Percentiles rank a stretch among this genome's conserved stretches.
Evolutionary conservation across 2,113 vertebrate species (phyloP).

Genomic region (Sorex fumeus): DNA sequence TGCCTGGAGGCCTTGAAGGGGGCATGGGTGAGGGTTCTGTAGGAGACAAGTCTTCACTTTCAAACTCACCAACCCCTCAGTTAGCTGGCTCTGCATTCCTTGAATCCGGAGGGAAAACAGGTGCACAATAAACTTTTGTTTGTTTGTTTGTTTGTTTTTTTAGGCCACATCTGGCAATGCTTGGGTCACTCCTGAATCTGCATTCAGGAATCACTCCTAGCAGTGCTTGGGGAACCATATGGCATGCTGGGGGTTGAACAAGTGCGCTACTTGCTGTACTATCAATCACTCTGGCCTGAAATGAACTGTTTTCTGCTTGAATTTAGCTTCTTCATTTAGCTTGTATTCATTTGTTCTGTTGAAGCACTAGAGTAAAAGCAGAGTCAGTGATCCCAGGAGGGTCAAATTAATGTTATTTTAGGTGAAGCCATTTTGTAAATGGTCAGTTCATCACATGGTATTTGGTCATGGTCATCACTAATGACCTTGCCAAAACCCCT

Average conservation of each 20-base stretch:
- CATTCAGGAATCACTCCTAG: too few relatives aligned
- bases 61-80: not conserved
- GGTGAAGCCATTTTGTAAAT: slow-evolving; percentile 14
- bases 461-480: slow-evolving; percentile 26
- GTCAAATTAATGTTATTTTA: too few relatives aligned
- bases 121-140: not conserved
- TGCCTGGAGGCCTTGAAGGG: not conserved
- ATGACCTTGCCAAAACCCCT: too few relatives aligned
- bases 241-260: too few relatives aligned
- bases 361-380: too few relatives aligned
- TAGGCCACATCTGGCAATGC: too few relatives aligned
- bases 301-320: not conserved
- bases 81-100: not conserved
- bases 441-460: slow-evolving; percentile 22
- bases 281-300: too few relatives aligned
- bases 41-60: not conserved
- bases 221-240: too few relatives aligned
- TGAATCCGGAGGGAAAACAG: not conserved
- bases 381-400: too few relatives aligned
- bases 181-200: too few relatives aligned
- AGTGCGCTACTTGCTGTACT: too few relatives aligned
- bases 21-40: not conserved
- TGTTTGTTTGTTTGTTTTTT: too few relatives aligned
- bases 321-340: not conserved
- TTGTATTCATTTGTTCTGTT: not conserved